Conservation (phyloP, 2,113 vertebrate genomes). For the Podocnemis expansa region DNA sequence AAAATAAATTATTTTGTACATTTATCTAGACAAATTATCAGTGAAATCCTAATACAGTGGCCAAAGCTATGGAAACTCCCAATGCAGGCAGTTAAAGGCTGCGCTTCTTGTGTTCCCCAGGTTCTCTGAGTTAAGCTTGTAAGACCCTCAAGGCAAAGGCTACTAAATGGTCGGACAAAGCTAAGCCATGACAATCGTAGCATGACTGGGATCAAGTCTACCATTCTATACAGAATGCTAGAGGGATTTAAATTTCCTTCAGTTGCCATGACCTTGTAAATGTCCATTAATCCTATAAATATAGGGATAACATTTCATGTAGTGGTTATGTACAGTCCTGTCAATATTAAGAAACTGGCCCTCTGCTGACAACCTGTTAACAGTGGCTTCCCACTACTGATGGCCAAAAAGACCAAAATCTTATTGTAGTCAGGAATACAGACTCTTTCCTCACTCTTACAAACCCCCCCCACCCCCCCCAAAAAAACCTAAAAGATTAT, state of each 20-base stretch:
- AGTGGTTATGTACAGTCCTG: fast-evolving
- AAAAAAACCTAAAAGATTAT: neutral
- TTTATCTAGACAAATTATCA: neutral
- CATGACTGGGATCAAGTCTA: neutral
- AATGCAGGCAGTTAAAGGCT: neutral
- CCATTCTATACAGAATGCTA: neutral
- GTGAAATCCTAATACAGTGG: neutral
- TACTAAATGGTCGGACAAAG: neutral
- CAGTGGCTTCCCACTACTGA: neutral
- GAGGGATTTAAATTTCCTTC: neutral
- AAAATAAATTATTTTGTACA: neutral
- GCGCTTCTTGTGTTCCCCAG: fast-evolving
- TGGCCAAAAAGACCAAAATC: neutral
- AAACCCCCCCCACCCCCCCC: too few relatives aligned
- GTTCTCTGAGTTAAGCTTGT: neutral
- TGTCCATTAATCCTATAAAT: neutral
- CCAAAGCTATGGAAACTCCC: neutral
- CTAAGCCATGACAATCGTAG: neutral
- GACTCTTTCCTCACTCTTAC: neutral
- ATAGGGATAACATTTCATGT: neutral
- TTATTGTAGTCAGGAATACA: neutral
- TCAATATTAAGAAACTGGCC: neutral
- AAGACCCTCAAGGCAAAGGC: neutral
- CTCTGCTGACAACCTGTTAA: neutral
- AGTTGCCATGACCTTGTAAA: neutral